Base-by-base conservation (phyloP, 64 coral and sea anemone genomes). In the Montipora foliosa region DNA sequence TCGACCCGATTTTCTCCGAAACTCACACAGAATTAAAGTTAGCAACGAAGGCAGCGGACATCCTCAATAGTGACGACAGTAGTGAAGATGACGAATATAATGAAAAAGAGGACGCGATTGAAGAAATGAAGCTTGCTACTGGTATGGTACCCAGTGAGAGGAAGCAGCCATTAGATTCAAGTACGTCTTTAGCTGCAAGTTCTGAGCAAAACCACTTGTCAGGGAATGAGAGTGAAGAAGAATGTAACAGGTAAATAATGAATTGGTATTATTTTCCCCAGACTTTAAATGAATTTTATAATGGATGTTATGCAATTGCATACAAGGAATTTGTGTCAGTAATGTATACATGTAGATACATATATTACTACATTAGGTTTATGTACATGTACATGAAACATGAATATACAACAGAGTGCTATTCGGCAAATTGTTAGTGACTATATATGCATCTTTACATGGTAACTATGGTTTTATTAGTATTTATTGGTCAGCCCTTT, bases 1-100 rank as follows among this genome's bases (percentile, higher is more conserved):
- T 92, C 62, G 70, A 92, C 69, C 90, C 71, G 5, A 62, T 87
- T 87, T 92, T 93, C 73, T 93, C 91, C 74, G 74, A 93, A 76
- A 93, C 91, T 19, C 74, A 93, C 47, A 75, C 91, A 93, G 61
- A 67, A 45, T 86, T 86, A 71, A 71, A 86, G 15, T 45, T 68
- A 68, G 67, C 67, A 44, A 68, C 82, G 3, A 68, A 66, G 59
- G 88, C 85, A 88, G 85, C 46, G 16, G 85, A 75, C 47, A 88
- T 75, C 22, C 59, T 45, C 62, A 25, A 75, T 5, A 74, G 85
- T 75, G 67, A 48, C 11, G 14, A 20, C 14, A 51, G 45, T 25
- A 51, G 16, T 75, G 68, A 88, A 75, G 44, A 16, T 75, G 85
- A 74, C 22, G 68, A 88, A 52, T 74, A 51, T 75, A 88, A 5